phyloP scores from a whole-genome alignment of 2,113 vertebrate species.

The Aphyosemion australe region DNA sequence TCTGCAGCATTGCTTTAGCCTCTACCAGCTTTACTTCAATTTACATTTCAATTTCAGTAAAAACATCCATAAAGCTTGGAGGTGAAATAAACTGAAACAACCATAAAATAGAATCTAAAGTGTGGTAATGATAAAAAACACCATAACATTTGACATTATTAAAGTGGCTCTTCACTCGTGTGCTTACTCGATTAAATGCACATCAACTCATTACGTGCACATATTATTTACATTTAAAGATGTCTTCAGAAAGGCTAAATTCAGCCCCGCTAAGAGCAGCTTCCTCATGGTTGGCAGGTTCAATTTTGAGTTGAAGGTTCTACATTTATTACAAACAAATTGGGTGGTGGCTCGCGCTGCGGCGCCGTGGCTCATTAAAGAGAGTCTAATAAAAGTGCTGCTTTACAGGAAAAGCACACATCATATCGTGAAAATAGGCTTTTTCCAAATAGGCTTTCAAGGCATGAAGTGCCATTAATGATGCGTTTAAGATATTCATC shows the following conservation, averaged over 20 bases:
- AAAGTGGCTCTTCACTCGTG: conserved; percentile 25
- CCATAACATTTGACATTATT: conserved; percentile 32
- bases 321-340: conserved; percentile 67
- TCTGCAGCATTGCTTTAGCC: neutral
- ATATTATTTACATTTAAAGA: conserved; percentile 46
- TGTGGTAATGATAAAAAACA: conserved; percentile 20
- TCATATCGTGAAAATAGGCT: conserved; percentile 53
- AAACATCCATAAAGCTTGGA: conserved; percentile 25
- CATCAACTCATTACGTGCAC: conserved; percentile 35
- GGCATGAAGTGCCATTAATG: conserved; percentile 42
- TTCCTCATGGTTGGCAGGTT: conserved; percentile 60
- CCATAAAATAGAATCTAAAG: conserved; percentile 31
- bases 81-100: conserved; percentile 40
- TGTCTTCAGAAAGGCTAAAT: conserved; percentile 53
- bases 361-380: conserved; percentile 47
- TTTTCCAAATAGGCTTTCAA: conserved; percentile 54
- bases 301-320: conserved; percentile 63
- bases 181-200: conserved; percentile 21
- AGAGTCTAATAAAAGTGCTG: conserved; percentile 37
- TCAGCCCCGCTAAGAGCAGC: conserved; percentile 29
- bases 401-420: conserved; percentile 47
- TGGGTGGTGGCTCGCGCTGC: conserved; percentile 41
- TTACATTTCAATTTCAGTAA: conserved; percentile 15
- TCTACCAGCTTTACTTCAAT: conserved; percentile 24
- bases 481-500: conserved; percentile 51